A percentile compares a stretch with the other conserved stretches of the same genome.
Conservation (phyloP, 2,888 invertebrate genomes). For the Lasius fuliginosus region DNA sequence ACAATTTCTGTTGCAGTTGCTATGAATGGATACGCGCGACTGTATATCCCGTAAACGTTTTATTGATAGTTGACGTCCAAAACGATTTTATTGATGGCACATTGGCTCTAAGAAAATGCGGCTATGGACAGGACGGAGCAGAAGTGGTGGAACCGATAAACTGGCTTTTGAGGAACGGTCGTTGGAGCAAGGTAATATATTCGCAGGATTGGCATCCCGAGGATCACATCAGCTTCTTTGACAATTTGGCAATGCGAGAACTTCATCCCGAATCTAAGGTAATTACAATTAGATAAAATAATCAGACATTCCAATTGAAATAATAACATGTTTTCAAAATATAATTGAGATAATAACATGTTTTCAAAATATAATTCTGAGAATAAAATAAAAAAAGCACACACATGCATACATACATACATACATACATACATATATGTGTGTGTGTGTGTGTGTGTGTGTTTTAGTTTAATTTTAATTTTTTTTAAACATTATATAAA, state of each 20-base stretch:
- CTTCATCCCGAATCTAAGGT: constrained; percentile 88
- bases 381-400: neutral
- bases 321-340: neutral
- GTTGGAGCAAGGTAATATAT: constrained; percentile 95
- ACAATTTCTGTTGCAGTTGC: constrained; percentile 87
- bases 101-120: constrained; percentile 95
- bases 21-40: constrained; percentile 94
- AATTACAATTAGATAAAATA: constrained; percentile 18
- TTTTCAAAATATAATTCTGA: neutral
- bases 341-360: neutral
- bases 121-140: constrained; percentile 94
- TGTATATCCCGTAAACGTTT: constrained; percentile 92
- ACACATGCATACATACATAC: neutral
- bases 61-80: constrained; percentile 98
- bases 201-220: constrained; percentile 98
- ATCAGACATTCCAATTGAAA: neutral
- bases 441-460: no score
- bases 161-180: constrained; percentile 91
- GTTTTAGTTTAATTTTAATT: no score
- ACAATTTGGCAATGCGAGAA: constrained; percentile 93
- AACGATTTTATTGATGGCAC: constrained; percentile 99
- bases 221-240: constrained; percentile 97
- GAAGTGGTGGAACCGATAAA: constrained; percentile 97
- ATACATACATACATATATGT: neutral
- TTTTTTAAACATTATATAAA: no score